These are phyloP conservation scores for Drosophila nr. perissopoda DNA, from an alignment of 2,888 invertebrate species.

Conservation along the genomic window DNA sequence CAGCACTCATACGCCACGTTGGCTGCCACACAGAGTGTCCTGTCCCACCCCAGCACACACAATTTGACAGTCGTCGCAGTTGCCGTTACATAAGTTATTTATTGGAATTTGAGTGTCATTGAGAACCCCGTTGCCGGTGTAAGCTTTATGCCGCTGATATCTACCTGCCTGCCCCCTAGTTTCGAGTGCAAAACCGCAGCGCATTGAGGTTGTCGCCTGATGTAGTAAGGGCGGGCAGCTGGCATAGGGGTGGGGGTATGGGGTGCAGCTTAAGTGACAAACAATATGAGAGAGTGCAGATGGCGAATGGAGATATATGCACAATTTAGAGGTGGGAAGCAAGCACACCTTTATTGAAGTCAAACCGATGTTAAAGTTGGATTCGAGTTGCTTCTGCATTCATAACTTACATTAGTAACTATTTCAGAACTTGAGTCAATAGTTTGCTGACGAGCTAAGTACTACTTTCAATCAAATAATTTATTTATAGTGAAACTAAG, in stretches of 20 bases:
- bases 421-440: background rate
- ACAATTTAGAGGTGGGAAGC: slow-evolving; percentile 3
- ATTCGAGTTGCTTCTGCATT: background rate
- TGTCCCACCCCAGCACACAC: background rate
- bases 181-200: slow-evolving; percentile 46
- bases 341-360: background rate
- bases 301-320: slow-evolving; percentile 24
- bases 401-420: slow-evolving; percentile 15
- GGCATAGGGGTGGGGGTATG: too few relatives aligned
- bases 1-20: slow-evolving; percentile 48
- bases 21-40: background rate
- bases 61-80: slow-evolving; percentile 56
- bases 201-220: slow-evolving; percentile 41
- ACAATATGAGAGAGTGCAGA: slow-evolving; percentile 35
- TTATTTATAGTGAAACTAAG: background rate
- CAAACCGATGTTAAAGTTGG: background rate
- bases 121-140: slow-evolving; percentile 20
- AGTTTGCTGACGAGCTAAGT: background rate
- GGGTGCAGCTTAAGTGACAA: slow-evolving; percentile 37
- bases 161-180: slow-evolving; percentile 12
- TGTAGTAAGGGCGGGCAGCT: background rate
- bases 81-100: slow-evolving; percentile 66
- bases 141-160: slow-evolving; percentile 11
- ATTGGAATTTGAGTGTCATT: slow-evolving; percentile 70
- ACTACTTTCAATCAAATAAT: background rate